Evolutionary conservation across 2,888 invertebrate species (phyloP).

Genomic region (Lingula anatina): DNA sequence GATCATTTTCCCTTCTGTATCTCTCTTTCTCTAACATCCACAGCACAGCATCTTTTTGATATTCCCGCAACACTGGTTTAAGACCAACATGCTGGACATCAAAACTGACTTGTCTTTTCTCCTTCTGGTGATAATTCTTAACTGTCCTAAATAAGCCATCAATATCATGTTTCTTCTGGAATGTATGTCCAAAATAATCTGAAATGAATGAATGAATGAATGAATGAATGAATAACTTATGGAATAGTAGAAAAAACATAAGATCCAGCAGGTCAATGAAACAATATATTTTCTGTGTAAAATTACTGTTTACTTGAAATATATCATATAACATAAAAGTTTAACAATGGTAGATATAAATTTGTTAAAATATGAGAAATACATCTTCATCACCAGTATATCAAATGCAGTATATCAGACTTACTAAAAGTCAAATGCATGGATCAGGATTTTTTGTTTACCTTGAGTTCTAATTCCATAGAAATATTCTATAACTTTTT

Average conservation of each 20-base stretch:
- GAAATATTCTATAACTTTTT: too few species aligned
- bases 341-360: too few species aligned
- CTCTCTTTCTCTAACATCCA: constrained; percentile 67
- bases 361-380: too few species aligned
- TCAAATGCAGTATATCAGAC: background rate
- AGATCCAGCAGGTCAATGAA: too few species aligned
- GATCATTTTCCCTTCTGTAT: background rate
- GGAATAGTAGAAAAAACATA: too few species aligned
- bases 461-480: too few species aligned
- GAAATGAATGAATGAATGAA: constrained; percentile 8
- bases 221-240: background rate
- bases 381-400: background rate
- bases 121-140: constrained; percentile 24
- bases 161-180: constrained; percentile 35
- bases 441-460: too few species aligned
- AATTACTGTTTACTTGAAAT: too few species aligned
- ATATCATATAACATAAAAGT: too few species aligned
- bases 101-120: constrained; percentile 9
- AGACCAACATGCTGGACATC: constrained; percentile 46
- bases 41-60: constrained; percentile 63
- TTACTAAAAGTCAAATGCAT: background rate
- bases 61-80: constrained; percentile 60
- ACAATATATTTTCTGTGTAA: too few species aligned
- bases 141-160: constrained; percentile 39
- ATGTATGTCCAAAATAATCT: background rate